phyloP scores from a whole-genome alignment of 2,113 vertebrate genomes.

The Panurus biarmicus region DNA sequence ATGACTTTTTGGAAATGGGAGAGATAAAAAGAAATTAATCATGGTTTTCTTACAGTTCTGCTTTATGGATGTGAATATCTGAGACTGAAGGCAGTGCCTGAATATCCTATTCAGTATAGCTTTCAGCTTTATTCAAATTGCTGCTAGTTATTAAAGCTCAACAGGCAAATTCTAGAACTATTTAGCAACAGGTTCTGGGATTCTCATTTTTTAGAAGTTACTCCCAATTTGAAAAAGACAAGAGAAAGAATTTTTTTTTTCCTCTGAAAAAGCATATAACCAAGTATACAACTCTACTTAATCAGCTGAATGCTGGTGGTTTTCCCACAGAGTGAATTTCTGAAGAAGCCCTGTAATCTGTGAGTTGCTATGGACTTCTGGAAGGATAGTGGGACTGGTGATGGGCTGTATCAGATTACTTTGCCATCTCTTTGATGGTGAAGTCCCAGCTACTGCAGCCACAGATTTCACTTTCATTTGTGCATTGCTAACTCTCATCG shows the following conservation, averaged over 20 bases:
- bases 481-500: accelerated
- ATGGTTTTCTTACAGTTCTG: not conserved
- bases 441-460: not conserved
- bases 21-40: not conserved
- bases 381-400: not conserved
- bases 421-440: not conserved
- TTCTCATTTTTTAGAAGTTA: not conserved
- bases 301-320: not conserved
- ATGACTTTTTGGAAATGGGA: not conserved
- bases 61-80: not conserved
- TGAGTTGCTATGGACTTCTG: not conserved
- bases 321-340: not conserved
- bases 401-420: not conserved
- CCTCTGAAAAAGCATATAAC: not conserved
- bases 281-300: not conserved
- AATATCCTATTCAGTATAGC: not conserved
- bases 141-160: not conserved
- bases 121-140: not conserved
- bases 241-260: not conserved
- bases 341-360: not conserved
- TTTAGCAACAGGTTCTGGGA: not conserved
- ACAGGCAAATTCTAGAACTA: not conserved
- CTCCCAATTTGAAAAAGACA: not conserved
- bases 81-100: not conserved
- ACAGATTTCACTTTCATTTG: not conserved